These are phyloP conservation scores for Melikaiella ostensackeni DNA, from an alignment of 2,888 invertebrate genomes.

Conservation along the genomic window DNA sequence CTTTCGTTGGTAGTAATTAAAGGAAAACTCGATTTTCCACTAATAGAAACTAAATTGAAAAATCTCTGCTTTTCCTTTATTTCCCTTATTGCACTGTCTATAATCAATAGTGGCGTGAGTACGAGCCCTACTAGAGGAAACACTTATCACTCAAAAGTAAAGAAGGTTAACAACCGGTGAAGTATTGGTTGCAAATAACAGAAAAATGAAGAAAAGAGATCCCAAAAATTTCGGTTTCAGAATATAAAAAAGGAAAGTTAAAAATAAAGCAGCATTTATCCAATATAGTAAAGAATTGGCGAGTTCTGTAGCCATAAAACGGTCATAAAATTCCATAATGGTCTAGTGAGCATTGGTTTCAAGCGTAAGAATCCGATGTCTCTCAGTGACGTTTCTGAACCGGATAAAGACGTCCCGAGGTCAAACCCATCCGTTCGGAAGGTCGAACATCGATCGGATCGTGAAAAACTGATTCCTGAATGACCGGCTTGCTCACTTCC, in stretches of 20 bases:
- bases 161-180: not conserved
- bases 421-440: conserved; percentile 24
- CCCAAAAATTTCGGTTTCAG: not conserved
- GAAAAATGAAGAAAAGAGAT: not conserved
- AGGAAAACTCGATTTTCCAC: no score
- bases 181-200: not conserved
- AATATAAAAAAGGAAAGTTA: not conserved
- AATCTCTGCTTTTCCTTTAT: no score
- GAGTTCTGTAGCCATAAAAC: conserved; percentile 9
- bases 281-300: conserved; percentile 1
- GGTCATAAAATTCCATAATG: conserved; percentile 30
- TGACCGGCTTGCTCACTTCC: not conserved
- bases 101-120: no score
- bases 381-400: conserved; percentile 24
- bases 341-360: conserved; percentile 15
- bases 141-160: not conserved
- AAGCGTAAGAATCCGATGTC: not conserved
- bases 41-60: no score
- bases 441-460: conserved; percentile 27
- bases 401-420: conserved; percentile 38
- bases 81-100: no score
- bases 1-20: no score
- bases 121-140: no score
- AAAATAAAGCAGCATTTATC: not conserved
- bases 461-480: conserved; percentile 34